Base-by-base conservation (phyloP, 2,797 vertebrate genomes). In the Diceros bicornis region DNA sequence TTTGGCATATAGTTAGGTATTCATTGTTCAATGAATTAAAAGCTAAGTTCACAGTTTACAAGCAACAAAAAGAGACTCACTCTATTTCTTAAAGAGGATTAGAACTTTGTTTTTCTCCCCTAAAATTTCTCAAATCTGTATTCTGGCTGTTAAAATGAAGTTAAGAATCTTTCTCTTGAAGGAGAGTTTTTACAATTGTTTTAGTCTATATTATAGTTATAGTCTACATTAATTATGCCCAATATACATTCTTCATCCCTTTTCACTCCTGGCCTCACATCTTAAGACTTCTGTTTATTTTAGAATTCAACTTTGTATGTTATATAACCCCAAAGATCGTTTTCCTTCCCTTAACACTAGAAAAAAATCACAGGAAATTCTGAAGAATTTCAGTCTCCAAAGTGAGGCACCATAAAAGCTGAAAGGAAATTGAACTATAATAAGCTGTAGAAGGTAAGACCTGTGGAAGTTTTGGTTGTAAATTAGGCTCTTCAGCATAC, bases 231-330 rank as follows among this genome's bases (percentile, higher is more conserved):
- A 91, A 62, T 79, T 68, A 86, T 55, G 34, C 20, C 64, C 25
- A 32, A 4, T 92, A 7, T 62, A 44, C 23, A 62, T 34, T 86
- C 61, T 81, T 69, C 85, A 77, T 71, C 47, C 14, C 34, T 91
- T 96, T 71, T 82, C 18, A 74, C 66, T 84, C 23, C 32, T 71
- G 44, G 12, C 44, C 41, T 92, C 29, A 20, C 74, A 57, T 74
- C 41, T 95, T 91, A 72, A 96, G 72, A 82, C 23, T 23, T 57
- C 47, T 94, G 12, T 91, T 94, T 68, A 87, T 79, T 85, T 91
- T 50, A 91, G 34, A 47, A 88, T 68, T 81, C 20, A 77, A 55
- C 55, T 77, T 64, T 32, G 13, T 61, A 27, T 44, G 7, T n/a
- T 89, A 62, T 72, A 32, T 88, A 84, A 88, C 50, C n/a, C 25